Percentiles rank a stretch among this genome's conserved stretches.
phyloP scores from a whole-genome alignment of 2,113 vertebrate species.

The Cottus gobio region DNA sequence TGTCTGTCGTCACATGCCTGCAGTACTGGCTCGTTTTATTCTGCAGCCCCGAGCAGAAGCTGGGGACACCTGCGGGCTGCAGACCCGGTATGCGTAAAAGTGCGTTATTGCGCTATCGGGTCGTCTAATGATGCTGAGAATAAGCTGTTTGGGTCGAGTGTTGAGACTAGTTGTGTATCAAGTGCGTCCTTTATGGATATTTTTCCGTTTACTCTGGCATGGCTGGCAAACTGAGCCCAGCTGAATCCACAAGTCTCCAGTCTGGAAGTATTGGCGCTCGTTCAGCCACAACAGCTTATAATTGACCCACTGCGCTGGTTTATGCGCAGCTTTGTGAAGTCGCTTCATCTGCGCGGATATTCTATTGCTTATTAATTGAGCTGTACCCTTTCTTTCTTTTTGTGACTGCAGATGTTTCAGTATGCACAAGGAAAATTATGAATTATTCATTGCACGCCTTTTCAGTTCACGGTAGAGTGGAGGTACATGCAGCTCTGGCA shows the following conservation, averaged over 20 bases:
- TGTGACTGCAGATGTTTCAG: slow-evolving; percentile 19
- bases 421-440: slow-evolving; percentile 65
- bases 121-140: neutral
- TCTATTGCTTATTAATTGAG: slow-evolving; percentile 32
- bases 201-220: slow-evolving; percentile 11
- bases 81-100: slow-evolving; percentile 30
- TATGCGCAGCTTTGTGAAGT: slow-evolving; percentile 5
- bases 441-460: slow-evolving; percentile 77
- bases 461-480: slow-evolving; percentile 65
- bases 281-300: slow-evolving; percentile 30
- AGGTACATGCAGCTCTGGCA: slow-evolving; percentile 32
- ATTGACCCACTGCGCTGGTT: slow-evolving; percentile 17
- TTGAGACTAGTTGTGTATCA: slow-evolving; percentile 7
- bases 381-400: neutral
- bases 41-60: slow-evolving; percentile 24
- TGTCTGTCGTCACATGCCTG: slow-evolving; percentile 34
- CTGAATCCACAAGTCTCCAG: slow-evolving; percentile 69
- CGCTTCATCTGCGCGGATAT: neutral
- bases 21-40: slow-evolving; percentile 43
- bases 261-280: slow-evolving; percentile 40
- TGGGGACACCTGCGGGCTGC: slow-evolving; percentile 40
- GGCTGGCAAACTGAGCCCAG: slow-evolving; percentile 29
- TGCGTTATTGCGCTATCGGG: neutral
- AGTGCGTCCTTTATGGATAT: slow-evolving; percentile 36
- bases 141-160: slow-evolving; percentile 17